Percentiles rank a stretch among this genome's conserved stretches.
Evolutionary conservation across 2,113 vertebrate species (phyloP).

Genomic region (Tupaia chinensis): DNA sequence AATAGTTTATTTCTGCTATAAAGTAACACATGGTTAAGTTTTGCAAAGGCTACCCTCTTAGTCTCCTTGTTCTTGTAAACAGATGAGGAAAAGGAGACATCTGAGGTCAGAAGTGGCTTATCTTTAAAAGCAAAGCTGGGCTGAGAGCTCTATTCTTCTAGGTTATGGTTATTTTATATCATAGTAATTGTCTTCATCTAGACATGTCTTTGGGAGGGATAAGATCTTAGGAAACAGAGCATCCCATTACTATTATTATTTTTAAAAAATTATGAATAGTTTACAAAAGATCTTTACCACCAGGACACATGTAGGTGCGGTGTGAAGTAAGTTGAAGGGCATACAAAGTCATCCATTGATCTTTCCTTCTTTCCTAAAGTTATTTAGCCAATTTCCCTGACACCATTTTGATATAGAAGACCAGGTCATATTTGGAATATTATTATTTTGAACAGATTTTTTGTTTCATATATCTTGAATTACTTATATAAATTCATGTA

Average conservation of each 20-base stretch:
- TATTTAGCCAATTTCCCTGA: neutral
- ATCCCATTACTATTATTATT: neutral
- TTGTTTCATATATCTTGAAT: slow-evolving; percentile 21
- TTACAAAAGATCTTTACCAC: neutral
- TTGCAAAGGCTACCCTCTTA: neutral
- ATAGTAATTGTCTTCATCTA: neutral
- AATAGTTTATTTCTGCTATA: neutral
- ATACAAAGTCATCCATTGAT: neutral
- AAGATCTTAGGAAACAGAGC: slow-evolving; percentile 25
- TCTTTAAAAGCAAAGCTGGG: neutral
- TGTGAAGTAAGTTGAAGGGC: neutral
- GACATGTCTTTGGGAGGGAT: neutral
- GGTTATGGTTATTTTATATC: neutral
- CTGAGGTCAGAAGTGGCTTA: neutral
- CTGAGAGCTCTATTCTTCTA: neutral
- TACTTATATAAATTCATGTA: neutral
- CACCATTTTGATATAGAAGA: neutral
- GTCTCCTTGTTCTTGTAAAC: slow-evolving; percentile 18
- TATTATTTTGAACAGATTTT: neutral
- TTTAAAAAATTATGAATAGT: slow-evolving; percentile 25
- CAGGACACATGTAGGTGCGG: neutral
- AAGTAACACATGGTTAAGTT: neutral
- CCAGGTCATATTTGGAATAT: neutral
- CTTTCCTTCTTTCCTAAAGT: neutral
- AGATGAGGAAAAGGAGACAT: neutral